Percentiles rank a stretch among this genome's conserved stretches.
Evolutionary conservation across 2,113 vertebrate species (phyloP).

Genomic region (Drymodes brunneopygia): DNA sequence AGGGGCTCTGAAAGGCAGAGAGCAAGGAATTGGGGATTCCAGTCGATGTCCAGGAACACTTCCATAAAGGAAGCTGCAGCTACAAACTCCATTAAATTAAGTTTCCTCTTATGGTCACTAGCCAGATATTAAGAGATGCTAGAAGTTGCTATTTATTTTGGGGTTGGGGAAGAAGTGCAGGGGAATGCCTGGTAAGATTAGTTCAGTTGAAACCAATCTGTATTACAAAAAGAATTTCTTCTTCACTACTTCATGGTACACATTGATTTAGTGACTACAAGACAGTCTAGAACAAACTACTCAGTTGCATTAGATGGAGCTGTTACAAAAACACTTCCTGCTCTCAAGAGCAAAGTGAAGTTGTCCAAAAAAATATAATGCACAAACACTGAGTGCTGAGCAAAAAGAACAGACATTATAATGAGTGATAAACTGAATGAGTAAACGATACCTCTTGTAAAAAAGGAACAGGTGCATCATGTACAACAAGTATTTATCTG

Average conservation of each 20-base stretch:
- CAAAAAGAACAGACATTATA: neutral
- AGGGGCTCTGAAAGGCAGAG: neutral
- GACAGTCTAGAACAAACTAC: neutral
- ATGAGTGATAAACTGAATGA: neutral
- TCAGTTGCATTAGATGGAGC: constrained; percentile 13
- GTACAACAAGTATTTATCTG: neutral
- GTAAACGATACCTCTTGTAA: neutral
- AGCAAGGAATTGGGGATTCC: neutral
- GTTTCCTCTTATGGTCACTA: neutral
- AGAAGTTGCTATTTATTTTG: neutral
- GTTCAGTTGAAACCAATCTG: neutral
- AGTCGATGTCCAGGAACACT: neutral
- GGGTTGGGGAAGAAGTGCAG: neutral
- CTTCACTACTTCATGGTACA: neutral
- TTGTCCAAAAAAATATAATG: neutral
- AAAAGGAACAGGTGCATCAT: neutral
- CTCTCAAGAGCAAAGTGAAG: neutral
- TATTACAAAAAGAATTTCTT: neutral
- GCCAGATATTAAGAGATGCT: neutral
- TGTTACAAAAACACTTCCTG: neutral
- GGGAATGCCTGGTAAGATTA: neutral
- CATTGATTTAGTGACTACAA: constrained; percentile 1
- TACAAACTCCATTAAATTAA: neutral
- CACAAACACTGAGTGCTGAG: neutral
- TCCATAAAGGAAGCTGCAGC: neutral